phyloP scores from a whole-genome alignment of 2,113 vertebrate species.

The Corythornis madagascariensis region DNA sequence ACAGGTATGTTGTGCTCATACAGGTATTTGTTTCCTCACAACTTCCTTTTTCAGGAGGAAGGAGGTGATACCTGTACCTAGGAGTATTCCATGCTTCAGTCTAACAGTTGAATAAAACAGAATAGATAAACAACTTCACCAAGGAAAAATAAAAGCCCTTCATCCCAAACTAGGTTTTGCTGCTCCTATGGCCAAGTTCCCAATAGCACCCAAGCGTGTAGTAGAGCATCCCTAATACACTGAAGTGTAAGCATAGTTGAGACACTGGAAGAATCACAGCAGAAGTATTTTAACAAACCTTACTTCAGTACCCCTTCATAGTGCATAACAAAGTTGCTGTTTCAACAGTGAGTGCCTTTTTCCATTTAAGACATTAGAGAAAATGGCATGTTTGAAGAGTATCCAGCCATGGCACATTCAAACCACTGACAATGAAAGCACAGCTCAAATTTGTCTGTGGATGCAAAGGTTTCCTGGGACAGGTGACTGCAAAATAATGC shows the following conservation, averaged over 20 bases:
- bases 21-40: background rate
- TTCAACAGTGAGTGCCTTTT: constrained; percentile 48
- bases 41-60: background rate
- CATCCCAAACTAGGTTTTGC: background rate
- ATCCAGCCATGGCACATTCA: background rate
- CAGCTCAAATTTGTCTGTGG: background rate
- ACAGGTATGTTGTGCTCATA: background rate
- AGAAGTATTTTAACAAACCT: background rate
- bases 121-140: background rate
- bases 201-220: fast-evolving
- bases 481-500: background rate
- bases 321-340: background rate
- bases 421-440: background rate
- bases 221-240: background rate
- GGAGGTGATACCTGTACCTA: background rate
- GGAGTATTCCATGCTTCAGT: background rate
- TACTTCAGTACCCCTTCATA: background rate
- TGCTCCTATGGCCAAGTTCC: background rate
- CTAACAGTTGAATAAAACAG: background rate
- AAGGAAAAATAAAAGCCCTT: background rate
- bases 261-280: constrained; percentile 1
- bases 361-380: constrained; percentile 13
- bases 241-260: background rate
- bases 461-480: background rate
- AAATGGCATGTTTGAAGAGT: constrained; percentile 1